Evolutionary conservation across 2,888 invertebrate genomes (phyloP).

Genomic region (Andrena trimmerana): DNA sequence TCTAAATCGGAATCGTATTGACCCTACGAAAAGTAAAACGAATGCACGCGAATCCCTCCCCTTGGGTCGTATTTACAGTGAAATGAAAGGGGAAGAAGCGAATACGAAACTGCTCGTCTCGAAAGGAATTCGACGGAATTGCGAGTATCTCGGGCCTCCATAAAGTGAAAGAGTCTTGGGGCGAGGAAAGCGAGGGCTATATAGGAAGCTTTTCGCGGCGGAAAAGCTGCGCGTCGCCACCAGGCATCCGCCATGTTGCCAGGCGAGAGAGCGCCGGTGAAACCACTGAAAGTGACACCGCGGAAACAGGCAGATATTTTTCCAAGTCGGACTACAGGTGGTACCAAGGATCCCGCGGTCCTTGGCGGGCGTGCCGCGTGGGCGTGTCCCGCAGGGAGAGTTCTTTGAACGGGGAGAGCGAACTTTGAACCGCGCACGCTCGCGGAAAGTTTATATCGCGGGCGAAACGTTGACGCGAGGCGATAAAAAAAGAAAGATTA

Average conservation of each 20-base stretch:
- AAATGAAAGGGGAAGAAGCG: too few species aligned
- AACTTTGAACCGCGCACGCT: conserved; percentile 14
- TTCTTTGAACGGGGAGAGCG: conserved; percentile 10
- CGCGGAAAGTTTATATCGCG: conserved; percentile 20
- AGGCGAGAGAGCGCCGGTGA: not conserved
- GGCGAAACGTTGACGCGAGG: not conserved
- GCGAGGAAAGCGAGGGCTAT: not conserved
- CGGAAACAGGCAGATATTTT: not conserved
- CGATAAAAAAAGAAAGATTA: not conserved
- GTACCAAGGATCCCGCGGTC: conserved; percentile 28
- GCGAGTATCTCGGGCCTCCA: not conserved
- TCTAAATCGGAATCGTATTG: too few species aligned
- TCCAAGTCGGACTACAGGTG: conserved; percentile 11
- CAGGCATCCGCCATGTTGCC: not conserved
- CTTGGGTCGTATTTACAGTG: too few species aligned
- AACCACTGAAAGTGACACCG: conserved; percentile 34
- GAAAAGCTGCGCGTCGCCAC: not conserved
- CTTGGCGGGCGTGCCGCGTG: conserved; percentile 7
- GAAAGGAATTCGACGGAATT: too few species aligned
- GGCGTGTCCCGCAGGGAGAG: not conserved
- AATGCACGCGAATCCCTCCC: too few species aligned
- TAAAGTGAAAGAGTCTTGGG: not conserved
- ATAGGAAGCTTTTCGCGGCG: not conserved
- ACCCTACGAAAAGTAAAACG: too few species aligned
- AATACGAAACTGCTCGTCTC: too few species aligned